Evolutionary conservation across 2,797 vertebrate species (phyloP).

Genomic region (Tapera naevia): DNA sequence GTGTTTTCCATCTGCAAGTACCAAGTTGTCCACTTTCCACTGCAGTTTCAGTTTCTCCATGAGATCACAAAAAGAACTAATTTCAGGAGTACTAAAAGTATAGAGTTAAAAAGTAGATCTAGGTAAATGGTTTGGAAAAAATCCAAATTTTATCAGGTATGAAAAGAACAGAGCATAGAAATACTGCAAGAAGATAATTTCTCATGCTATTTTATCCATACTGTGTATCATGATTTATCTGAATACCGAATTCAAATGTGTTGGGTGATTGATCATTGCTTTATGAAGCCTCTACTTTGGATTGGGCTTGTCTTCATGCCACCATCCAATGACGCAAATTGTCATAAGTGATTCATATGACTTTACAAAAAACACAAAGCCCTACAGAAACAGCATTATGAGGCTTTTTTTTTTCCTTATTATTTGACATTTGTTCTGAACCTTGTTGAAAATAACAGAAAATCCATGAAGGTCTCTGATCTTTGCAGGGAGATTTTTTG

Average conservation of each 20-base stretch:
- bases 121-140: constrained; percentile 68
- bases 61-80: constrained; percentile 12
- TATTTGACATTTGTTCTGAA: background rate
- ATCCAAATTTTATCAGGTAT: constrained; percentile 49
- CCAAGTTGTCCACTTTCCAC: background rate
- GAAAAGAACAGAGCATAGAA: constrained; percentile 43
- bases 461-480: background rate
- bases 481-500: background rate
- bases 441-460: background rate
- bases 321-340: background rate
- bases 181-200: constrained; percentile 40
- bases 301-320: background rate
- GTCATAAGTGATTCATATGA: background rate
- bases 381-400: background rate
- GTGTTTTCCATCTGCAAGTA: background rate
- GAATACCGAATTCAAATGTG: constrained; percentile 26
- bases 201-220: constrained; percentile 16
- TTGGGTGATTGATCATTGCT: constrained; percentile 17
- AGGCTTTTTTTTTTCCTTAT: background rate
- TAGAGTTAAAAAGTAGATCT: constrained; percentile 51
- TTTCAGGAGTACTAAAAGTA: constrained; percentile 59
- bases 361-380: constrained; percentile 6
- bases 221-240: constrained; percentile 15
- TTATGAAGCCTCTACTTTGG: background rate
- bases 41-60: background rate